A percentile compares a stretch with the other conserved stretches of the same genome.
Evolutionary conservation across 1,140 invertebrate species (phyloP).

Genomic region (Drosophila aff.): DNA sequence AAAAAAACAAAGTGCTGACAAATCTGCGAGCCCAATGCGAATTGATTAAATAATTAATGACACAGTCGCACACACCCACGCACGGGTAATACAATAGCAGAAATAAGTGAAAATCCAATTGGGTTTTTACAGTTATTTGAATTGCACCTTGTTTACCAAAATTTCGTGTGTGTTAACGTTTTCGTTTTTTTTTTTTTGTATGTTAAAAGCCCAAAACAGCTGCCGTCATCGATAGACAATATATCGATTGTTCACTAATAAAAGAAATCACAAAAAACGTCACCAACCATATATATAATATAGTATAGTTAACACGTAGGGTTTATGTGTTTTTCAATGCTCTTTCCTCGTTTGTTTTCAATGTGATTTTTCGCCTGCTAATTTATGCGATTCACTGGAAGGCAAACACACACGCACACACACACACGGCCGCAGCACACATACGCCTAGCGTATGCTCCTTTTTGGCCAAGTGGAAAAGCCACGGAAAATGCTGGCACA

Average conservation of each 20-base stretch:
- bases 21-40: constrained; percentile 30
- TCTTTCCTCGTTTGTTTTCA: constrained; percentile 42
- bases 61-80: constrained; percentile 21
- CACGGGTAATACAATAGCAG: background rate
- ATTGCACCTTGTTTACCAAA: constrained; percentile 34
- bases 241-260: constrained; percentile 35
- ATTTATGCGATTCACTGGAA: constrained; percentile 66
- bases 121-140: background rate
- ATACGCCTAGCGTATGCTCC: constrained; percentile 58
- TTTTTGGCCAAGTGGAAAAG: constrained; percentile 62
- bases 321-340: constrained; percentile 18
- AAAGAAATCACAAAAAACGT: constrained; percentile 36
- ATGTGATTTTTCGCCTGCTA: constrained; percentile 47
- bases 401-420: constrained; percentile 48
- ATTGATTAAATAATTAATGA: constrained; percentile 46
- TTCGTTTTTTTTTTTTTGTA: background rate
- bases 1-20: constrained; percentile 26
- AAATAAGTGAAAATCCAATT: constrained; percentile 6
- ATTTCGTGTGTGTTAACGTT: constrained; percentile 7
- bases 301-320: constrained; percentile 46
- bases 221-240: constrained; percentile 70
- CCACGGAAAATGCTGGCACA: constrained; percentile 40
- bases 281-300: constrained; percentile 18
- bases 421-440: constrained; percentile 23
- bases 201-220: constrained; percentile 64